Base-by-base conservation (phyloP, 2,888 invertebrate genomes). In the Zonitis immaculata region DNA sequence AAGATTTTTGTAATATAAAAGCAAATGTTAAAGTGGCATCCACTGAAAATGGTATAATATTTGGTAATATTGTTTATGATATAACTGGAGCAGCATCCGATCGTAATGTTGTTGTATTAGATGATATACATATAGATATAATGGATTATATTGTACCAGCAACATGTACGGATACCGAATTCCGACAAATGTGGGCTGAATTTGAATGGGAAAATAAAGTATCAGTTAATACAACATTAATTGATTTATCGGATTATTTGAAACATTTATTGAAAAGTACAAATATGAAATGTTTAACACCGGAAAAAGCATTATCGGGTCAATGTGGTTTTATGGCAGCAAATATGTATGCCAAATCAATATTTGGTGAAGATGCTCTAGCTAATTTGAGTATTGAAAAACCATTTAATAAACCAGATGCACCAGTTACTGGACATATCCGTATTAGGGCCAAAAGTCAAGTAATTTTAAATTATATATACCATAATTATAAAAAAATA, bases 131-230 rank as follows among this genome's bases (percentile, higher is more conserved):
- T 76, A 97, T 99, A 72, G 99, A 99, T 78, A 97, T 99, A 66
- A 96, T 99, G 92, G 99, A 99, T 80, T 97, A 97, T 78, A 96
- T 97, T 70, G 89, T 97, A 70, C 97, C 97, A 16, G 95, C 95
- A 12, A 77, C 82, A 35, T 98, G 98, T 76, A 91, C 88, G 48
- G 99, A 99, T 76, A 86, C 88, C 0, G 98, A 99, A 79, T 99
- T 99, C 82, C 79, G 99, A 6, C 89, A 92, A 77, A 99, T 99
- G 99, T 99, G 99, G 99, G 95, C 96, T 2, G 98, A 98, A 80
- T 99, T 99, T 79, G 99, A 99, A 78, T 99, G 99, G 99, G 99
- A 99, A 80, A 99, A 99, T 78, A 99, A 99, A 84, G 95, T 93
- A 39, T 88, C 95, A 0, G 96, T 98, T 1, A 94, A 94, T 74